These are phyloP conservation scores for Anguilla anguilla DNA, from an alignment of 2,797 vertebrate genomes.

Conservation along the genomic window DNA sequence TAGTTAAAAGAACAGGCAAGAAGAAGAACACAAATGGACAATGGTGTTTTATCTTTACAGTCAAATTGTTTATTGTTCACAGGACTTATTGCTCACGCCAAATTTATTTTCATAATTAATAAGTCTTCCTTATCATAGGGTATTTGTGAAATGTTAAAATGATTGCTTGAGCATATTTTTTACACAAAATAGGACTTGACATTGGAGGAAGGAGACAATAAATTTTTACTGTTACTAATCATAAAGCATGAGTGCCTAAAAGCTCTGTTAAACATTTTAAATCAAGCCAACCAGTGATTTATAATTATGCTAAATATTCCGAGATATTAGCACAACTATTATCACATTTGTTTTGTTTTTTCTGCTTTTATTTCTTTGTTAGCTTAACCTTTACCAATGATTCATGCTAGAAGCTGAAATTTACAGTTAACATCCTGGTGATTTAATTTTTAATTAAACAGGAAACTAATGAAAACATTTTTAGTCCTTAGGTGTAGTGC, in stretches of 20 bases:
- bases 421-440: constrained; percentile 13
- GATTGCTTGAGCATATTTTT: not conserved
- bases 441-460: constrained; percentile 9
- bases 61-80: not conserved
- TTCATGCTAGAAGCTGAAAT: constrained; percentile 52
- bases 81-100: not conserved
- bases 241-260: constrained; percentile 11
- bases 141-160: not conserved
- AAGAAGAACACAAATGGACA: not conserved
- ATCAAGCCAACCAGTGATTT: constrained; percentile 65
- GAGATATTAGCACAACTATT: constrained; percentile 53
- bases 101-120: not conserved
- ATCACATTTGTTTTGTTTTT: constrained; percentile 46
- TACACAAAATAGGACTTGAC: constrained; percentile 7
- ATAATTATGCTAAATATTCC: constrained; percentile 61
- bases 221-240: constrained; percentile 3
- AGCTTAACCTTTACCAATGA: constrained; percentile 19
- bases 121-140: not conserved
- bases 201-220: not conserved
- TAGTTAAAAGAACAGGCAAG: not conserved
- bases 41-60: not conserved
- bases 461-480: constrained; percentile 42
- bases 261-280: constrained; percentile 42
- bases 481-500: constrained; percentile 58
- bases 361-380: constrained; percentile 54